phyloP scores from a whole-genome alignment of 2,797 vertebrate species.

The Pipistrellus nathusii region DNA sequence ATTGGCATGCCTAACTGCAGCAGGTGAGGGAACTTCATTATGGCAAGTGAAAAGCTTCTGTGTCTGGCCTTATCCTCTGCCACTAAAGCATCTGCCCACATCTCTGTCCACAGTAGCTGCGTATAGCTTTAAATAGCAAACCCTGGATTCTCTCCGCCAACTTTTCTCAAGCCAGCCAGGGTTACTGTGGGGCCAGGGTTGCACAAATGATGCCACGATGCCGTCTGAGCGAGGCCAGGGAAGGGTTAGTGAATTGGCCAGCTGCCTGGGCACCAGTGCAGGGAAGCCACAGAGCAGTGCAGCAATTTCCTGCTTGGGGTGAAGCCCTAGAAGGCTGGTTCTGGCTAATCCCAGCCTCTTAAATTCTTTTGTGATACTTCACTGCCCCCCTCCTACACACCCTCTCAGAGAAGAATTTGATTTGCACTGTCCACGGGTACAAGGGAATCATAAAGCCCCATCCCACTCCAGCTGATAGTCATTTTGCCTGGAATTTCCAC shows the following conservation, averaged over 20 bases:
- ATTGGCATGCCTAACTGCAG: background rate
- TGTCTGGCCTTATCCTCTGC: background rate
- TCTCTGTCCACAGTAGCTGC: slow-evolving; percentile 64
- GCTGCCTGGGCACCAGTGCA: slow-evolving; percentile 52
- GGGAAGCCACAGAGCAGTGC: slow-evolving; percentile 31
- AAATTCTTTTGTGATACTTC: slow-evolving; percentile 57
- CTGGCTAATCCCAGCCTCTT: slow-evolving; percentile 39
- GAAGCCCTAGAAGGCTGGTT: slow-evolving; percentile 50
- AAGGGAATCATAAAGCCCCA: background rate
- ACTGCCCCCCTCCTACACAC: background rate
- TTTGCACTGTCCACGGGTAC: background rate
- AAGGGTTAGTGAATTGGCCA: slow-evolving; percentile 64
- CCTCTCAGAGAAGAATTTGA: background rate
- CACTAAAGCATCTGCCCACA: slow-evolving; percentile 47
- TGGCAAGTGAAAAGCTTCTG: background rate
- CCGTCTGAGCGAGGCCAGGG: slow-evolving; percentile 51
- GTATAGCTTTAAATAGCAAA: slow-evolving; percentile 77
- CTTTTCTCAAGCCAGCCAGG: slow-evolving; percentile 65
- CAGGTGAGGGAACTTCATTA: slow-evolving; percentile 48
- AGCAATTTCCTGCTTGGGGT: slow-evolving; percentile 73
- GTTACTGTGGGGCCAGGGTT: slow-evolving; percentile 71
- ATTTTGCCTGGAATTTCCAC: slow-evolving; percentile 36
- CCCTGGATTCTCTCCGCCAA: slow-evolving; percentile 54
- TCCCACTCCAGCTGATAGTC: background rate
- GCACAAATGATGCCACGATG: slow-evolving; percentile 24